Evolutionary conservation across 2,797 vertebrate genomes (phyloP), one percentile per base, ranked within the genome.

Genomic region (Thalassophryne amazonica): DNA sequence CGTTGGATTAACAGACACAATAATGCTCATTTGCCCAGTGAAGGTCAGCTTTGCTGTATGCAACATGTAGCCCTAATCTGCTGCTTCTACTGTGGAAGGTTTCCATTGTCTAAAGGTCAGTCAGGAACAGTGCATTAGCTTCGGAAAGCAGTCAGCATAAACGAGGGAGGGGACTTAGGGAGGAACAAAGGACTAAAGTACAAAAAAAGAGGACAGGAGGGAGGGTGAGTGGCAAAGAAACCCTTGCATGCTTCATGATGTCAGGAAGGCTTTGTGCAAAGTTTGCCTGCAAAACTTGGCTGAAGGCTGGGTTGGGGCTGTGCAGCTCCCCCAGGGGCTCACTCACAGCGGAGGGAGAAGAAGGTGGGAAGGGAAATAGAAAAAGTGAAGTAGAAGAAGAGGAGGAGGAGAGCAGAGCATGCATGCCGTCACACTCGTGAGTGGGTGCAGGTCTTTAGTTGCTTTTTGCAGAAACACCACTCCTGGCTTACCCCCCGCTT

Each of bases 31-130:
- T 64, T 56, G 50, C 54, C 58, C 29, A 52, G 16, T 68, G 74
- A 89, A 88, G 80, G 84, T 80, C 80, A 54, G 54, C 7, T 4
- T 50, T 54, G 72, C 72, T 29, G 22, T 61, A 19, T 50, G 60
- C 65, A 70, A 73, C 79, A 62, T 71, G 76, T 74, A 67, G 73
- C 59, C 37, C 66, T 77, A 80, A 80, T 85, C 77, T 50, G 41
- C 60, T 60, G 83, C 65, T 66, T 70, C 58, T 70, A 59, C 70
- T 45, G 56, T 76, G 52, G 61, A 73, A 63, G 64, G 68, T 64
- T 77, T 47, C 69, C 60, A 69, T 88, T 82, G 81, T 82, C 70
- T 81, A 83, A 87, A 85, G 83, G 86, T 86, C 84, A 80, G 68
- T 34, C 38, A 28, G 65, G 58, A 78, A 66, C 66, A 49, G 60